phyloP scores from a whole-genome alignment of 2,888 invertebrate species.

The Drosophila testacea region DNA sequence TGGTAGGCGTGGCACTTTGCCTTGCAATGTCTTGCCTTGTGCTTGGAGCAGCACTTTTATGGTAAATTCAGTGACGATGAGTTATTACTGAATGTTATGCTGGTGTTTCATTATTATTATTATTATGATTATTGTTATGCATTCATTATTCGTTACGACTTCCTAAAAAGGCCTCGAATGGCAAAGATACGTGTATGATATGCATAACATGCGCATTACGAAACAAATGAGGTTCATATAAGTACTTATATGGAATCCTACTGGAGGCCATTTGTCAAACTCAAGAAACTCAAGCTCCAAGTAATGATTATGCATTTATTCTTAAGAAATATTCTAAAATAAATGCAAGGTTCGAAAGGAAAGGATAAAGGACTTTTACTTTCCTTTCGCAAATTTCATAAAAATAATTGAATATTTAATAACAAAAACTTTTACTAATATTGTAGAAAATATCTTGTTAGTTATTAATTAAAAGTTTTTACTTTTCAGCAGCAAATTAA shows the following conservation, averaged over 20 bases:
- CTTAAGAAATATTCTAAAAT: too few relatives aligned
- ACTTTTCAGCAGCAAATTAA: too few relatives aligned
- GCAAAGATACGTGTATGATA: slow-evolving; percentile 13
- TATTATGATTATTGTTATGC: slow-evolving; percentile 14
- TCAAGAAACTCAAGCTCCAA: not conserved
- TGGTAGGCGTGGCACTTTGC: slow-evolving; percentile 5
- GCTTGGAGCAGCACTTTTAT: slow-evolving; percentile 18
- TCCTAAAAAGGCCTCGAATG: slow-evolving; percentile 4
- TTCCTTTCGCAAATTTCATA: too few relatives aligned
- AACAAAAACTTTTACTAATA: too few relatives aligned
- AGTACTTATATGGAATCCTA: not conserved
- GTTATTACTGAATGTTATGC: slow-evolving; percentile 24
- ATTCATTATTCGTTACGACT: slow-evolving; percentile 24
- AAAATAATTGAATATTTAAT: too few relatives aligned
- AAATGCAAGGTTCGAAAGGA: too few relatives aligned
- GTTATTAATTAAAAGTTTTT: too few relatives aligned
- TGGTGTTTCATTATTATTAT: slow-evolving; percentile 22
- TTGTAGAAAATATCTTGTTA: too few relatives aligned
- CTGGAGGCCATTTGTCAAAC: not conserved
- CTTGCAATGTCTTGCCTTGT: slow-evolving; percentile 3
- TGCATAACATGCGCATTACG: slow-evolving; percentile 32
- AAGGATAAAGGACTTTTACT: too few relatives aligned
- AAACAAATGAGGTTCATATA: slow-evolving; percentile 24
- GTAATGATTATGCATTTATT: not conserved
- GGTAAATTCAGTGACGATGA: slow-evolving; percentile 22